Evolutionary conservation across 2,113 vertebrate genomes (phyloP), one percentile per base, ranked within the genome.

Genomic region (Gopherus evgoodei): DNA sequence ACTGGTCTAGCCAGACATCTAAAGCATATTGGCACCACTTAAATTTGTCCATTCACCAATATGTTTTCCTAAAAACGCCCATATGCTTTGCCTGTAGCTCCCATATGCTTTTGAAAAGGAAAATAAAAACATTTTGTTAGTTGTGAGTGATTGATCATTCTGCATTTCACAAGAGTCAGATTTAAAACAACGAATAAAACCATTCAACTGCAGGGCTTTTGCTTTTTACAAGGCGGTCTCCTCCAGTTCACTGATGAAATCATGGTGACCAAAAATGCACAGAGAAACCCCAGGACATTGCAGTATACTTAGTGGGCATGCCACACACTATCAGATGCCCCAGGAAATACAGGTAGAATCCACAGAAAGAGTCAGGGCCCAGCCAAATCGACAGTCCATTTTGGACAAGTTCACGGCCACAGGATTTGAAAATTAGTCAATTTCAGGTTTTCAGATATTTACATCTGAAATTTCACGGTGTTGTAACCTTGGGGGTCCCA

Each of bases 51-150:
- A 98, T 98, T 98, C 97, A 97, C 98, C 98, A 98, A 98, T 97
- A 98, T 98, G 98, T 98, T 98, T 98, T 97, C 96, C 78, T 85
- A 97, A 97, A 98, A 98, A 96, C 14, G 83, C 95, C 98, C 98
- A 98, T 98, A 98, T 98, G 98, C 97, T 98, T 98, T 97, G 97
- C 97, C 97, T 94, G 96, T 90, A 94, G 97, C 90, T 98, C 98
- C 98, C 98, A 98, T 98, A 98, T 98, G 98, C 96, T 98, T 98
- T 98, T 95, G 81, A 97, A 94, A 96, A 95, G 91, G 96, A 98
- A 98, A 97, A 97, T 95, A 97, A 98, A 98, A 98, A 98, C 98
- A 98, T 98, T 98, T 98, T 98, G 97, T 98, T 98, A 98, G 97
- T 98, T 94, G 97, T 4, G 27, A 98, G 97, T 90, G 27, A 98